These are phyloP conservation scores for Coracias cyanogaster DNA, from an alignment of 2,797 vertebrate genomes.

Conservation along the genomic window DNA sequence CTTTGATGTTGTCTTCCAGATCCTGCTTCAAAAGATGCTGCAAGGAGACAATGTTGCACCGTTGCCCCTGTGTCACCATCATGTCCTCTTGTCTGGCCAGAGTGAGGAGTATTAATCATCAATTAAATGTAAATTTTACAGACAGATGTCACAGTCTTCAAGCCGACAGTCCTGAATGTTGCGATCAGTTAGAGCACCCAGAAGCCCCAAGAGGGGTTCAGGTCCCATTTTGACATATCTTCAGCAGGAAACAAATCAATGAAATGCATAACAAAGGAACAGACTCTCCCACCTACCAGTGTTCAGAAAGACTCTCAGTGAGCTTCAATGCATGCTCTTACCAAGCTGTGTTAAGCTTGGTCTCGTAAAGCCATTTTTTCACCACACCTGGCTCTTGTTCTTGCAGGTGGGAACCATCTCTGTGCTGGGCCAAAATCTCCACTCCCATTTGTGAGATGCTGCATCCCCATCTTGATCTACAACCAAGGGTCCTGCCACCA, in stretches of 20 bases:
- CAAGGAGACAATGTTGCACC: not conserved
- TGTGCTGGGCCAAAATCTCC: not conserved
- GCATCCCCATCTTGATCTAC: not conserved
- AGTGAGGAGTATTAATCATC: not conserved
- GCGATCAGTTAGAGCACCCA: not conserved
- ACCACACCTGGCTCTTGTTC: not conserved
- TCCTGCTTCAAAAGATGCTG: not conserved
- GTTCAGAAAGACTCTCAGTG: not conserved
- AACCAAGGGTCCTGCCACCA: not conserved
- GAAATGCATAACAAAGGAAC: not conserved
- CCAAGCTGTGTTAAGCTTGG: not conserved
- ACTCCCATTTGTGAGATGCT: not conserved
- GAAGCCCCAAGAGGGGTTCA: not conserved
- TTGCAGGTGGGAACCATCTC: not conserved
- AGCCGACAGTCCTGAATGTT: not conserved
- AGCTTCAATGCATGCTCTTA: not conserved
- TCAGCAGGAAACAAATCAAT: not conserved
- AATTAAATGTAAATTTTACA: not conserved
- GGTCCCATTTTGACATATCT: not conserved
- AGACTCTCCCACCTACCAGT: not conserved
- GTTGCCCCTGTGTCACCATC: not conserved
- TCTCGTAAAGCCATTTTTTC: not conserved
- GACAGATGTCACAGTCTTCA: not conserved
- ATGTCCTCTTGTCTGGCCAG: not conserved
- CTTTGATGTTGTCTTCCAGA: not conserved